Conservation (phyloP, 1,140 invertebrate species). For the Magallana angulata region DNA sequence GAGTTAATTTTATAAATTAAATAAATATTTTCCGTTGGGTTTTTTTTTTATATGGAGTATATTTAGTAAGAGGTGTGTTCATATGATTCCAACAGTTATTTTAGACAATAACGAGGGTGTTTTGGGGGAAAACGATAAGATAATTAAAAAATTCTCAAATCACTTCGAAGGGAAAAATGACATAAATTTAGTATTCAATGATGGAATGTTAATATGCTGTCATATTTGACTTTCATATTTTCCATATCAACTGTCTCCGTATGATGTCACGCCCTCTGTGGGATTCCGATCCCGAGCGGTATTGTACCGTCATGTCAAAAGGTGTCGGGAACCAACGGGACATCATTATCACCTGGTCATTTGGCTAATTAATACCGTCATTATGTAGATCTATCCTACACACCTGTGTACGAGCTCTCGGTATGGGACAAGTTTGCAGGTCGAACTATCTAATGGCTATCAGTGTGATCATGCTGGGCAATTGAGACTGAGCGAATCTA, state of each 20-base stretch:
- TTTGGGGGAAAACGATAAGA: too few relatives aligned
- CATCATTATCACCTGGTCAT: constrained; percentile 32
- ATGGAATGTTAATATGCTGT: too few relatives aligned
- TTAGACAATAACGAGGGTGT: too few relatives aligned
- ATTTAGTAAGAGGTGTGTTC: too few relatives aligned
- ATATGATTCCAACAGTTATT: too few relatives aligned
- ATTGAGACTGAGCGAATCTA: background rate
- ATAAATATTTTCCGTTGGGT: too few relatives aligned
- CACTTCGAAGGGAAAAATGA: too few relatives aligned
- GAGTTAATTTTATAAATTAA: too few relatives aligned
- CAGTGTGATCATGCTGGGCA: background rate
- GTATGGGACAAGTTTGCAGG: background rate
- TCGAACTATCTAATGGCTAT: constrained; percentile 25
- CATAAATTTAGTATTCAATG: too few relatives aligned
- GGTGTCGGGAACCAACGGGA: constrained; percentile 23
- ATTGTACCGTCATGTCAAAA: constrained; percentile 27
- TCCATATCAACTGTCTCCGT: background rate
- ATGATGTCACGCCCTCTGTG: constrained; percentile 16
- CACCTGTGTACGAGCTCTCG: constrained; percentile 16
- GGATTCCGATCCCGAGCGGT: constrained; percentile 27
- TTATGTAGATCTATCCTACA: constrained; percentile 32
- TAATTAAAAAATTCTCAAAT: too few relatives aligned
- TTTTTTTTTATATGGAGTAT: too few relatives aligned
- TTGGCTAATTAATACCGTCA: constrained; percentile 14
- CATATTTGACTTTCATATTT: too few relatives aligned